A percentile compares a stretch with the other conserved stretches of the same genome.
Conservation (phyloP, 2,113 vertebrate species). For the Sinocyclocheilus rhinocerous region DNA sequence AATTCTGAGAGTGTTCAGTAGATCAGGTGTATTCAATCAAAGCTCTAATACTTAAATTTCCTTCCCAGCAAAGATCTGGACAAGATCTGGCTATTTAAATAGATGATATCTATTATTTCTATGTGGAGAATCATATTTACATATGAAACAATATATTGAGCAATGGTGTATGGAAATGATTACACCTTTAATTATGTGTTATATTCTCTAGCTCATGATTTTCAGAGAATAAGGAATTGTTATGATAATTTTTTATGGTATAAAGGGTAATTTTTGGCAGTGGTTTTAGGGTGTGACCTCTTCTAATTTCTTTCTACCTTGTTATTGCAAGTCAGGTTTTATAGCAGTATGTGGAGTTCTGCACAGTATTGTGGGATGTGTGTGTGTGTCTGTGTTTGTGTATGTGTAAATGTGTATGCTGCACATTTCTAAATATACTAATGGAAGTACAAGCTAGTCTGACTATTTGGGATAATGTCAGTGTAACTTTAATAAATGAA, state of each 20-base stretch:
- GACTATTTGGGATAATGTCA: slow-evolving; percentile 31
- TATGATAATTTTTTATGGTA: background rate
- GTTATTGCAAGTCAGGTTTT: slow-evolving; percentile 33
- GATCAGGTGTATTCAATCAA: background rate
- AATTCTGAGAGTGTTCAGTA: background rate
- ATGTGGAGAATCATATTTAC: background rate
- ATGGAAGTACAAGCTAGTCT: slow-evolving; percentile 17
- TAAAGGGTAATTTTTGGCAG: background rate
- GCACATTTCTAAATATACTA: slow-evolving; percentile 13
- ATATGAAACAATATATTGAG: background rate
- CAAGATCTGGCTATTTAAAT: background rate
- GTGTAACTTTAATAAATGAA: slow-evolving; percentile 50
- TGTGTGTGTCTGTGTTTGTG: background rate
- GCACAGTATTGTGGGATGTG: background rate
- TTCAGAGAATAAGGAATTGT: background rate
- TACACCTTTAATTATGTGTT: background rate
- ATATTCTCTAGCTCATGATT: background rate
- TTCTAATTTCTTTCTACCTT: background rate
- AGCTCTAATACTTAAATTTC: background rate
- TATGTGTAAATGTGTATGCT: background rate
- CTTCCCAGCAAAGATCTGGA: too few species aligned
- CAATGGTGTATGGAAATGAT: background rate
- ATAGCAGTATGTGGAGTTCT: background rate
- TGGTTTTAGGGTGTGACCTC: slow-evolving; percentile 23
- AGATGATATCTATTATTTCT: background rate